Evolutionary conservation across 2,797 vertebrate species (phyloP).

Genomic region (Gallinago nigripennis): DNA sequence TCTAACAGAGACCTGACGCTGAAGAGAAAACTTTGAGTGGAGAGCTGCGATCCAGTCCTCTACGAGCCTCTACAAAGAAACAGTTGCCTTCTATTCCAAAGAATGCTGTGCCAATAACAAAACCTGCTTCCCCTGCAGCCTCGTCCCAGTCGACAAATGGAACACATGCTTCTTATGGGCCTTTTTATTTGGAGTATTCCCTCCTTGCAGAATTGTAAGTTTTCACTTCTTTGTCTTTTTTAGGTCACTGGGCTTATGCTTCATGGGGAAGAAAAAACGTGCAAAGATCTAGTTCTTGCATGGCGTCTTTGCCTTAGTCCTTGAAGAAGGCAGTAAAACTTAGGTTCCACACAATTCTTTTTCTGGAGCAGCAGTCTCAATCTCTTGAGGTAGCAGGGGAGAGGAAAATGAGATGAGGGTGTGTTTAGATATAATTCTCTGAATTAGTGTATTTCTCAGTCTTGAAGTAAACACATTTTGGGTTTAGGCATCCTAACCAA

Average conservation of each 20-base stretch:
- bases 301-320: background rate
- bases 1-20: constrained; percentile 84
- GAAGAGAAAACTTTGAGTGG: constrained; percentile 87
- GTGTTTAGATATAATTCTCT: background rate
- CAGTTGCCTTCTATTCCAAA: constrained; percentile 91
- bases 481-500: background rate
- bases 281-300: background rate
- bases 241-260: background rate
- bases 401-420: background rate
- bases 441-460: background rate
- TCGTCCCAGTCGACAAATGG: constrained; percentile 89
- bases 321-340: background rate
- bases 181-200: constrained; percentile 98
- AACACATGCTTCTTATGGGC: constrained; percentile 95
- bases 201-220: constrained; percentile 98
- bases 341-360: background rate
- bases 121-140: constrained; percentile 83
- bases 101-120: constrained; percentile 90
- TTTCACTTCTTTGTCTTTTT: background rate
- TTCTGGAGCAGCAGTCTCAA: background rate
- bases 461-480: background rate
- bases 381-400: background rate
- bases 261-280: background rate
- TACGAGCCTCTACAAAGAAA: constrained; percentile 87
- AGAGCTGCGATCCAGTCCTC: constrained; percentile 89